Percentiles rank a stretch among this genome's conserved stretches.
Evolutionary conservation across 2,113 vertebrate genomes (phyloP).

Genomic region (Eulemur macaco): DNA sequence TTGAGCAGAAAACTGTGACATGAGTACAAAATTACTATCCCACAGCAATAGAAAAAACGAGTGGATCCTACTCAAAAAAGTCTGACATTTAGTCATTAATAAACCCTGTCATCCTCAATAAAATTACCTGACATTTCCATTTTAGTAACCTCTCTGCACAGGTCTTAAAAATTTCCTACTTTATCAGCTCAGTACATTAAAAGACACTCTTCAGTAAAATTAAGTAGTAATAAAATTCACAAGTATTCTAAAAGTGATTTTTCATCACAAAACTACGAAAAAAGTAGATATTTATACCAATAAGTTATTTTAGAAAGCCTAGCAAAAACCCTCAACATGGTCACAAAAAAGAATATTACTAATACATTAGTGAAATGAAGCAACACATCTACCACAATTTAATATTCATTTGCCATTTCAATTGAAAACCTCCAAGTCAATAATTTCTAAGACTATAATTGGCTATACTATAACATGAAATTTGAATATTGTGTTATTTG

Average conservation of each 20-base stretch:
- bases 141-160: conserved; percentile 44
- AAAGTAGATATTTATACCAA: conserved; percentile 11
- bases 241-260: conserved; percentile 15
- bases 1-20: background rate
- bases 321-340: background rate
- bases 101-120: conserved; percentile 19
- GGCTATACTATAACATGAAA: background rate
- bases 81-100: conserved; percentile 31
- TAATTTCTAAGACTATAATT: conserved; percentile 14
- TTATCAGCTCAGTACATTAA: conserved; percentile 50
- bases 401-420: conserved; percentile 19
- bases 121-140: conserved; percentile 47
- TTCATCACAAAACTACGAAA: conserved; percentile 43
- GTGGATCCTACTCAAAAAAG: background rate
- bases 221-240: conserved; percentile 46
- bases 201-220: conserved; percentile 50
- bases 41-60: background rate
- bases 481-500: conserved; percentile 19
- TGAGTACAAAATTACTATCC: conserved; percentile 7
- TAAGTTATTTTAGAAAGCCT: conserved; percentile 32
- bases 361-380: background rate
- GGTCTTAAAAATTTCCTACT: conserved; percentile 35
- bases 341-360: background rate
- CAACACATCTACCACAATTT: background rate
- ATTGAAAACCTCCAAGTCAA: background rate